Evolutionary conservation across 2,113 vertebrate genomes (phyloP).

Genomic region (Gopherus flavomarginatus): DNA sequence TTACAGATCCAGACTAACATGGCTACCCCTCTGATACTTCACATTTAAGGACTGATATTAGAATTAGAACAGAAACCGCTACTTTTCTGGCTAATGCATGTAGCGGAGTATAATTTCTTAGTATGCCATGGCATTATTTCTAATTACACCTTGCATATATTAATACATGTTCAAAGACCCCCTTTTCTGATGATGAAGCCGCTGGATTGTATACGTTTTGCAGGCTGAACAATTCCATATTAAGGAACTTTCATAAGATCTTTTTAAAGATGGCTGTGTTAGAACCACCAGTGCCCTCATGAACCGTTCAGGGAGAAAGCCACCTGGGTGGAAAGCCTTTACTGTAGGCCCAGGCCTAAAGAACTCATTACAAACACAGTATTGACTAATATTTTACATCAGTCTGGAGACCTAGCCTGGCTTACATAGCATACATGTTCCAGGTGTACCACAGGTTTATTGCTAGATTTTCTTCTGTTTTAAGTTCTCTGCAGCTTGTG

Average conservation of each 20-base stretch:
- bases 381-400: neutral
- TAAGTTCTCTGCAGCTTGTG: neutral
- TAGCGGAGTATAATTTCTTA: neutral
- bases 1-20: no score
- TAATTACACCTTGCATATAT: neutral
- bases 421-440: rapidly evolving
- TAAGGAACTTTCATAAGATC: neutral
- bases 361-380: neutral
- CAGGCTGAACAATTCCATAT: neutral
- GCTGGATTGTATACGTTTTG: neutral
- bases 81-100: neutral
- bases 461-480: neutral
- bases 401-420: neutral
- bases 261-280: neutral
- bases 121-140: neutral
- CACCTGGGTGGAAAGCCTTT: neutral
- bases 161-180: neutral
- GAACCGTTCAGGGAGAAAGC: neutral
- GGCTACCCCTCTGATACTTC: no score
- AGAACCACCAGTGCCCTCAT: neutral
- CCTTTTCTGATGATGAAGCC: rapidly evolving
- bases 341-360: neutral
- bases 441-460: neutral
- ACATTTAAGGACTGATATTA: neutral
- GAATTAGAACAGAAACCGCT: neutral